Evolutionary conservation across 2,888 invertebrate genomes (phyloP).

Genomic region (Lithophane ornitopus): DNA sequence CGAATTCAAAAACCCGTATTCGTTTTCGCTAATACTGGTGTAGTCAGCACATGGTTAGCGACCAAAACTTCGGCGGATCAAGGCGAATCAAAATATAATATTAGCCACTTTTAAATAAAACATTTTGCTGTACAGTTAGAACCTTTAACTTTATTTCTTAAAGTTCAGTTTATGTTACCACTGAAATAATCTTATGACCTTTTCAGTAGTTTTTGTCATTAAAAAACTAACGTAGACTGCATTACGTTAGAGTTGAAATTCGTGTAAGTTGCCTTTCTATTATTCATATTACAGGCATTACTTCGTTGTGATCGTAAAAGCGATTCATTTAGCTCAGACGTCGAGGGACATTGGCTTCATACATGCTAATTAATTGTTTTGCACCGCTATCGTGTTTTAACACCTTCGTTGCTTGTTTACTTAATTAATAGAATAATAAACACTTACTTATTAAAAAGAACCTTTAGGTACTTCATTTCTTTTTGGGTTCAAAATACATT

Average conservation of each 20-base stretch:
- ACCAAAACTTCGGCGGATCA: neutral
- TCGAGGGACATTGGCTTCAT: constrained; percentile 47
- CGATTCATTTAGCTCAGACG: constrained; percentile 43
- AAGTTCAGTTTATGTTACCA: constrained; percentile 3
- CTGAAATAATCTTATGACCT: neutral
- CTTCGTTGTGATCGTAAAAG: constrained; percentile 26
- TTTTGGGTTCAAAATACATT: neutral
- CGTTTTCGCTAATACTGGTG: neutral
- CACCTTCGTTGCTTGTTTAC: constrained; percentile 54
- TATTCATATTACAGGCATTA: constrained; percentile 33
- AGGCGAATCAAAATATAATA: neutral
- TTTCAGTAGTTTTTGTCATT: neutral
- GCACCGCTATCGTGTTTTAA: constrained; percentile 50
- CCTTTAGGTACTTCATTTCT: neutral
- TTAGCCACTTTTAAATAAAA: neutral
- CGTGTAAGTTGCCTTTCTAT: neutral
- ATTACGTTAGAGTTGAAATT: constrained; percentile 2
- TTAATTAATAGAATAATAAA: constrained; percentile 53
- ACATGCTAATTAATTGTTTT: constrained; percentile 57
- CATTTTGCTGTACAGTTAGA: neutral
- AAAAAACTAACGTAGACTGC: neutral
- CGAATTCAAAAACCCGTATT: neutral
- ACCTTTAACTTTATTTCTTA: neutral
- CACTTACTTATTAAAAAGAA: neutral
- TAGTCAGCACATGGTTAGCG: constrained; percentile 1